Conservation (phyloP, 2,113 vertebrate genomes). For the Pongo pygmaeus region DNA sequence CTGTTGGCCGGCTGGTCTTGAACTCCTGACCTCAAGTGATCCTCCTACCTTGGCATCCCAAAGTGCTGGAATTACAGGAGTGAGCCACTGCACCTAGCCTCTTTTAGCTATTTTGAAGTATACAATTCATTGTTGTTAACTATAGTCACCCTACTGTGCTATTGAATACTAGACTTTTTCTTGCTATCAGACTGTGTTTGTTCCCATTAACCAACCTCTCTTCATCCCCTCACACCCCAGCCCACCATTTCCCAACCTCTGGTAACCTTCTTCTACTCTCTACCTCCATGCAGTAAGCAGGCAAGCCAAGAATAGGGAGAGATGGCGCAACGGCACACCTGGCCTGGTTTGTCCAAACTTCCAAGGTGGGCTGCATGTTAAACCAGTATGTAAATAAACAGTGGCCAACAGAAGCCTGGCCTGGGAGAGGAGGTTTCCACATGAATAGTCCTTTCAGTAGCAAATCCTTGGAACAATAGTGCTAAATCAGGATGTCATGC, state of each 20-base stretch:
- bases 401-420: background rate
- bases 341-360: background rate
- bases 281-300: background rate
- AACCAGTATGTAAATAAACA: background rate
- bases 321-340: background rate
- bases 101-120: background rate
- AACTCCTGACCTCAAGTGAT: no score
- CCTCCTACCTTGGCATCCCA: no score
- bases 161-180: background rate
- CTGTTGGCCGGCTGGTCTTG: no score
- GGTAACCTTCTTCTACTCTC: background rate
- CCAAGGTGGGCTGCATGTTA: background rate
- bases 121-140: background rate
- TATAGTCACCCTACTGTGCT: background rate
- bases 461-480: constrained; percentile 45
- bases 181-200: background rate
- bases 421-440: background rate
- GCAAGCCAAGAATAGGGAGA: background rate
- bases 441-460: constrained; percentile 42
- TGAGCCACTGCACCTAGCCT: background rate
- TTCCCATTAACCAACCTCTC: background rate
- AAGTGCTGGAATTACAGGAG: no score
- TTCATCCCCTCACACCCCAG: background rate
- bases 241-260: background rate
- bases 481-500: background rate